phyloP scores from a whole-genome alignment of 2,113 vertebrate species.

The Mastomys coucha region DNA sequence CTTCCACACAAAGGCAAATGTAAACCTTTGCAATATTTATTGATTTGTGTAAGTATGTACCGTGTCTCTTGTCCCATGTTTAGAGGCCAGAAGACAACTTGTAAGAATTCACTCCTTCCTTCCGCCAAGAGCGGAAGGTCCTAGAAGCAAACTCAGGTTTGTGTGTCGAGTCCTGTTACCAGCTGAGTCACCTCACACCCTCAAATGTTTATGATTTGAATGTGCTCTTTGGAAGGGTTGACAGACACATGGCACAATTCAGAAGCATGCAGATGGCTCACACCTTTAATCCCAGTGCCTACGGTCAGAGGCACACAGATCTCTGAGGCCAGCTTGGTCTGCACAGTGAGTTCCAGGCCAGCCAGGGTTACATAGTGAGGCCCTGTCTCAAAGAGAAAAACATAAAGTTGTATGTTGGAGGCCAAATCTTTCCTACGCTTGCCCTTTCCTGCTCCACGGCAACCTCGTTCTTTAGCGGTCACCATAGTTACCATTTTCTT shows the following conservation, averaged over 20 bases:
- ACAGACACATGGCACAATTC: background rate
- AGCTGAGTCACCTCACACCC: background rate
- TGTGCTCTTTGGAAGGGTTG: background rate
- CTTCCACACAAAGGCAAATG: background rate
- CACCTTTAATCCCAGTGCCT: background rate
- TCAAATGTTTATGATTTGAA: background rate
- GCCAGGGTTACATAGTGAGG: background rate
- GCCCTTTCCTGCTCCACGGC: background rate
- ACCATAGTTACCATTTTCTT: background rate
- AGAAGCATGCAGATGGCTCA: background rate
- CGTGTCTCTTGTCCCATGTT: no score
- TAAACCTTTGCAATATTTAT: background rate
- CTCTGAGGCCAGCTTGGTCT: background rate
- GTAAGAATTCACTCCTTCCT: background rate
- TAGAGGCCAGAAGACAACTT: background rate
- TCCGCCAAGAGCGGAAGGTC: background rate
- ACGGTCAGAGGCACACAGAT: background rate
- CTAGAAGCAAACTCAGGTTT: background rate
- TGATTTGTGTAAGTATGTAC: background rate
- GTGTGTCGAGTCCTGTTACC: no score
- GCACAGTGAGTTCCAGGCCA: background rate
- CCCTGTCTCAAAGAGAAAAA: background rate
- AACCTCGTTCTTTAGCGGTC: background rate
- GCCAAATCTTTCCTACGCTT: background rate
- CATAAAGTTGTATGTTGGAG: background rate